Base-by-base conservation (phyloP, 2,888 invertebrate genomes). In the Adineta ricciae region DNA sequence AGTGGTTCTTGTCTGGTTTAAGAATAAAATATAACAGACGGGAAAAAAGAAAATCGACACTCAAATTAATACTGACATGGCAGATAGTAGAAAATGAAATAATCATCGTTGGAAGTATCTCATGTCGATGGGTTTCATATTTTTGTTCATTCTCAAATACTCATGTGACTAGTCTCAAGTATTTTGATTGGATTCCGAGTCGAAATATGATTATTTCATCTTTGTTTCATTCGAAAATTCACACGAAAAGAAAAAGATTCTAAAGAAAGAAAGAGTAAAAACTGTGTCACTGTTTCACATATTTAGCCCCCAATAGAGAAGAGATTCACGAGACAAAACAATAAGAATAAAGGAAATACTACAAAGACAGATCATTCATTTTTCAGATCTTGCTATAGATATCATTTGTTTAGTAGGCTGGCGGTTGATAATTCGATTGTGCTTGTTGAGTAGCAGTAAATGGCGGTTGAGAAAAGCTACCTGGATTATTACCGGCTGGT, bases 391-490 rank as follows among this genome's bases (percentile, higher is more conserved):
- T n/a, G n/a, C 24, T 14, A 8, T 16, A 19, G 14, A 36, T 32
- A 32, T 16, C 19, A 19, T 78, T 16, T n/a, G 24, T 78, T 78
- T 41, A 78, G n/a, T 78, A 78, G 38, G 78, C 14, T 41, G 78
- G 78, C 41, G 78, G 78, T 41, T 78, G 78, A 78, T 78, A 78
- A 41, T 78, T 78, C 16, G 78, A 78, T 64, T 64, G 64, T 0
- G 78, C 41, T 41, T 78, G 78, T 78, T 78, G 78, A 7, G 78
- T 78, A 24, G 78, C 78, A 5, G 78, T 78, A 41, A 78, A 78
- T 38, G 78, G 78, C n/a, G 78, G 78, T 41, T 78, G 78, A 24
- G 38, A 41, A 41, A 78, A 78, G n/a, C 41, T 41, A 78, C 78
- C 41, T 41, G 78, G n/a, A n/a, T n/a, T 24, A 41, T 24, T 24